These are phyloP conservation scores for Asbolus verrucosus DNA, from an alignment of 1,140 invertebrate genomes.

Conservation along the genomic window DNA sequence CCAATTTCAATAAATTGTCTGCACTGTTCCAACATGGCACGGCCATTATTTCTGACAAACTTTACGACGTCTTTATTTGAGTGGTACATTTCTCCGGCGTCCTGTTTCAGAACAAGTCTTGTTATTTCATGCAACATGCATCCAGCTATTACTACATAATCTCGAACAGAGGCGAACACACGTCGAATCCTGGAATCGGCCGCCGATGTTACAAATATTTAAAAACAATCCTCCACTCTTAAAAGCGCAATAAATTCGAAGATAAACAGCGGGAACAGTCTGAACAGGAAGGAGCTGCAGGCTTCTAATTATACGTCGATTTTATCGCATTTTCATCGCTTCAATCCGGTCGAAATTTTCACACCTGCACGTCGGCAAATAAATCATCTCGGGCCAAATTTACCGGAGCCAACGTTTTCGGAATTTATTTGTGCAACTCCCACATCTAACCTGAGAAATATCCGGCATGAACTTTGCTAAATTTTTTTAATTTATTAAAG, in stretches of 20 bases:
- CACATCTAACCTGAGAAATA: background rate
- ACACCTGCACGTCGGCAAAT: no score
- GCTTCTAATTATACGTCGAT: no score
- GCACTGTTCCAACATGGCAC: background rate
- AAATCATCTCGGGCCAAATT: no score
- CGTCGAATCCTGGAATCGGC: slow-evolving; percentile 3
- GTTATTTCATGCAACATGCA: slow-evolving; percentile 29
- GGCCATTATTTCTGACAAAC: slow-evolving; percentile 19
- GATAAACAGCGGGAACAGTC: no score
- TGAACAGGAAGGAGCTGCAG: no score
- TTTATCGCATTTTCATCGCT: no score
- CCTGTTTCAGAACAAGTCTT: slow-evolving; percentile 12
- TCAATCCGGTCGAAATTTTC: background rate
- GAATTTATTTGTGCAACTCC: no score
- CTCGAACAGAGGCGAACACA: slow-evolving; percentile 11
- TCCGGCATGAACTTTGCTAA: background rate
- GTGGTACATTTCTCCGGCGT: background rate
- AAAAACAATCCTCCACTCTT: no score
- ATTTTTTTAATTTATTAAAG: slow-evolving; percentile 6
- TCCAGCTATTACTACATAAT: slow-evolving; percentile 16
- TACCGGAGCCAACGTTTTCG: no score
- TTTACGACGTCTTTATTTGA: slow-evolving; percentile 1
- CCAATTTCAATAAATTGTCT: background rate
- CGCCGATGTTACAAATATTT: slow-evolving; percentile 24
- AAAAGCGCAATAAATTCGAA: no score